Conservation (phyloP, 2,113 vertebrate species). For the Pantherophis guttatus region DNA sequence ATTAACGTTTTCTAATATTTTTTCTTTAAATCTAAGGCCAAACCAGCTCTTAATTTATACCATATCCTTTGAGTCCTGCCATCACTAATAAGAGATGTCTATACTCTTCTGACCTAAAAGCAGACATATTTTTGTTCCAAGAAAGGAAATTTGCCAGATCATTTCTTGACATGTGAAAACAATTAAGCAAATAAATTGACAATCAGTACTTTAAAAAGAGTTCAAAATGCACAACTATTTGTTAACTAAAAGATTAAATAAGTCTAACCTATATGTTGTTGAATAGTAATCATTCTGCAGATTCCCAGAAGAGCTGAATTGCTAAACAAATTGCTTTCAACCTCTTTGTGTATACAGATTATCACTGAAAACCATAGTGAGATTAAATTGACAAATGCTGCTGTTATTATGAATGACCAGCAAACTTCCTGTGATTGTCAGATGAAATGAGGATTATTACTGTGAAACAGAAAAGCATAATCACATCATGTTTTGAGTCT, state of each 20-base stretch:
- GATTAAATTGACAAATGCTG: conserved; percentile 36
- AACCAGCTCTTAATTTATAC: neutral
- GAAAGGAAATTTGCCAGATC: neutral
- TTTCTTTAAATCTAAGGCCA: neutral
- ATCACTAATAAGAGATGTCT: neutral
- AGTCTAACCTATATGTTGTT: neutral
- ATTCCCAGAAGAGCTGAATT: conserved; percentile 2
- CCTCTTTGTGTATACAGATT: conserved; percentile 28
- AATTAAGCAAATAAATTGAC: neutral
- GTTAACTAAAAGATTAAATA: neutral
- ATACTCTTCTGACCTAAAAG: neutral
- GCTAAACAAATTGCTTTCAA: conserved; percentile 6
- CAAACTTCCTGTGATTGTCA: conserved; percentile 13
- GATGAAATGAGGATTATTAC: conserved; percentile 28
- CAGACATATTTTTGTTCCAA: neutral
- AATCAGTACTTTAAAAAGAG: neutral
- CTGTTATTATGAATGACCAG: conserved; percentile 30
- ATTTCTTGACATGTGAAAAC: neutral
- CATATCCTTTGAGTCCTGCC: neutral
- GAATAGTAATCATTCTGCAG: conserved; percentile 4
- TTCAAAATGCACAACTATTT: conserved; percentile 4
- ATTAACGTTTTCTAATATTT: neutral
- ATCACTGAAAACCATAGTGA: conserved; percentile 18
- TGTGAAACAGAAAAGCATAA: conserved; percentile 5
- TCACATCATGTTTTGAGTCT: conserved; percentile 7